Base-by-base conservation (phyloP, 2,888 invertebrate genomes). In the Gryllus longicercus region DNA sequence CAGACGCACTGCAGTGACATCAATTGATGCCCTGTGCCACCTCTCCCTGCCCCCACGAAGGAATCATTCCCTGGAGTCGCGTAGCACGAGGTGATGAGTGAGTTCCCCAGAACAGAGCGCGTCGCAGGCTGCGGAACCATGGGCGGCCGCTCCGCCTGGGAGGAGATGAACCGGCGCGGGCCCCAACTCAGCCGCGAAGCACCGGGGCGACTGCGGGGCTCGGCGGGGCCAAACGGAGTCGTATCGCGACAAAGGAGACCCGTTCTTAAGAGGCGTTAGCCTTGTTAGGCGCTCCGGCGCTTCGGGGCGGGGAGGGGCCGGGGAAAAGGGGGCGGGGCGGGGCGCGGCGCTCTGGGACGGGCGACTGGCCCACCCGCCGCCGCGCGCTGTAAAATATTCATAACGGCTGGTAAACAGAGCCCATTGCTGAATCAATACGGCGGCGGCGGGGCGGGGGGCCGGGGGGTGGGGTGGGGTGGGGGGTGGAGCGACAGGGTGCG, bases 381-480 rank as follows among this genome's bases (percentile, higher is more conserved):
- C 38, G 38, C 38, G 38, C 38, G 38, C 38, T 63, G 63, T 63
- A 63, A 63, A 63, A 63, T 63, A 63, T 63, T 63, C 63, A 63
- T n/a, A 63, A 63, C 63, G 63, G 16, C 63, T 63, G 63, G 63
- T 63, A 63, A 63, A 63, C 63, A 63, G 16, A 63, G 63, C 63
- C 63, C 63, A 63, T 63, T 63, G 63, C 63, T 18, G 63, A 63
- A 63, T 63, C 63, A 63, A 63, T 63, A 63, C n/a, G 63, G 63
- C 63, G 63, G n/a, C 63, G 63, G 63, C 4, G 63, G 14, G 1
- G 63, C 16, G 16, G 16, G 63, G 16, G 3, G 63, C 0, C 1
- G n/a, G 16, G n/a, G n/a, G 4, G n/a, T n/a, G n/a, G n/a, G n/a
- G n/a, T 12, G 63, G 14, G 14, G 63, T 8, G 63, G 14, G 14